Conservation (phyloP, 2,113 vertebrate genomes). For the Apeltes quadracus region DNA sequence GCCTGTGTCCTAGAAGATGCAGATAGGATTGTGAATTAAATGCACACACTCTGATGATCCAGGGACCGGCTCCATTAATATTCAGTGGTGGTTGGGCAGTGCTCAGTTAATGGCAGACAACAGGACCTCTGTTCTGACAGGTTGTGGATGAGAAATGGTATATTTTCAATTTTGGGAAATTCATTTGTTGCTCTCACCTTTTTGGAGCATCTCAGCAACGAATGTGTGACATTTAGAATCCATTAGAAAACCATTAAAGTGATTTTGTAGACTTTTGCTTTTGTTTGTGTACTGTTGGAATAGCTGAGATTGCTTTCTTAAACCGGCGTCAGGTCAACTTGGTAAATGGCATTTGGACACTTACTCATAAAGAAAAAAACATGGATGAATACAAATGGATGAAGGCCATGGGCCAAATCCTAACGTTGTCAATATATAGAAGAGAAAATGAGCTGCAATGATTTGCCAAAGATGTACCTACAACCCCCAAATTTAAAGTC, state of each 20-base stretch:
- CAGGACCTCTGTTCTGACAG: slow-evolving; percentile 82
- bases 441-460: not conserved
- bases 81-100: slow-evolving; percentile 77
- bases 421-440: not conserved
- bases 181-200: slow-evolving; percentile 17
- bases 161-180: slow-evolving; percentile 55
- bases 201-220: slow-evolving; percentile 39
- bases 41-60: slow-evolving; percentile 70
- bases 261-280: slow-evolving; percentile 62
- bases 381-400: slow-evolving; percentile 9
- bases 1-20: slow-evolving; percentile 62
- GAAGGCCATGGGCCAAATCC: not conserved
- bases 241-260: slow-evolving; percentile 65
- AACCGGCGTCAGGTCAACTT: slow-evolving; percentile 27
- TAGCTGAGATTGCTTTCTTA: slow-evolving; percentile 51
- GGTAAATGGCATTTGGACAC: slow-evolving; percentile 39
- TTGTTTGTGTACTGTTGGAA: slow-evolving; percentile 36
- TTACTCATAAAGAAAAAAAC: slow-evolving; percentile 25
- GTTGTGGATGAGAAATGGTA: slow-evolving; percentile 74
- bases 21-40: slow-evolving; percentile 75
- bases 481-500: not conserved
- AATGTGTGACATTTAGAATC: slow-evolving; percentile 71
- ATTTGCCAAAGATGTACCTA: not conserved
- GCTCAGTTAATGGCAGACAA: slow-evolving; percentile 82
- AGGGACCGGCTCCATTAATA: slow-evolving; percentile 80